These are phyloP conservation scores for Tuta absoluta DNA, from an alignment of 2,888 invertebrate species.

Conservation along the genomic window DNA sequence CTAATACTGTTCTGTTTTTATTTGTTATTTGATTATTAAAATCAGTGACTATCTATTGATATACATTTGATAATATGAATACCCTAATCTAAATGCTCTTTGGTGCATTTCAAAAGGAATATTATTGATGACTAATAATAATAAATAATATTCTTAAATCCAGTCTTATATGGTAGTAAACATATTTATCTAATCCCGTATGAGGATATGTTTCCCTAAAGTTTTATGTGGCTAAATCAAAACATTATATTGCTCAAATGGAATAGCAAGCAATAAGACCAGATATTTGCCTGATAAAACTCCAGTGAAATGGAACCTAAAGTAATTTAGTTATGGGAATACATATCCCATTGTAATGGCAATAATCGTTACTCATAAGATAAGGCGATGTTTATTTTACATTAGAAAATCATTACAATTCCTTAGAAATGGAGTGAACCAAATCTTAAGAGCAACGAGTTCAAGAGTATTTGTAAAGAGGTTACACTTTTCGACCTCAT, in stretches of 20 bases:
- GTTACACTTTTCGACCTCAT: no score
- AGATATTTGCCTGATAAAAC: background rate
- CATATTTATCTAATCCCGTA: background rate
- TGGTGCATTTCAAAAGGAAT: conserved; percentile 33
- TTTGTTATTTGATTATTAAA: background rate
- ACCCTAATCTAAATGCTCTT: conserved; percentile 35
- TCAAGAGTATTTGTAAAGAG: no score
- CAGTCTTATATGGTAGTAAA: conserved; percentile 32
- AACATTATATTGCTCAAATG: no score
- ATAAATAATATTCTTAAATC: conserved; percentile 24
- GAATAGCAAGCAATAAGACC: no score
- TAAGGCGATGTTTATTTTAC: no score
- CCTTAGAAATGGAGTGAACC: no score
- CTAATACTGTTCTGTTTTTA: conserved; percentile 18
- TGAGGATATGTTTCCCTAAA: background rate
- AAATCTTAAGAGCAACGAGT: no score
- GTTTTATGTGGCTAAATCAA: background rate
- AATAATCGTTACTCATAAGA: background rate
- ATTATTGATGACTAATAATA: conserved; percentile 27
- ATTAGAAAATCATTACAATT: no score
- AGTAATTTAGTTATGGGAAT: background rate
- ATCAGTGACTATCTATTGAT: conserved; percentile 9
- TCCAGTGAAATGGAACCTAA: background rate
- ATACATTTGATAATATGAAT: conserved; percentile 28
- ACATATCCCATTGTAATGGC: background rate